A percentile compares a stretch with the other conserved stretches of the same genome.
Evolutionary conservation across 1,140 invertebrate species (phyloP).

Genomic region (Trichonephila clavipes): DNA sequence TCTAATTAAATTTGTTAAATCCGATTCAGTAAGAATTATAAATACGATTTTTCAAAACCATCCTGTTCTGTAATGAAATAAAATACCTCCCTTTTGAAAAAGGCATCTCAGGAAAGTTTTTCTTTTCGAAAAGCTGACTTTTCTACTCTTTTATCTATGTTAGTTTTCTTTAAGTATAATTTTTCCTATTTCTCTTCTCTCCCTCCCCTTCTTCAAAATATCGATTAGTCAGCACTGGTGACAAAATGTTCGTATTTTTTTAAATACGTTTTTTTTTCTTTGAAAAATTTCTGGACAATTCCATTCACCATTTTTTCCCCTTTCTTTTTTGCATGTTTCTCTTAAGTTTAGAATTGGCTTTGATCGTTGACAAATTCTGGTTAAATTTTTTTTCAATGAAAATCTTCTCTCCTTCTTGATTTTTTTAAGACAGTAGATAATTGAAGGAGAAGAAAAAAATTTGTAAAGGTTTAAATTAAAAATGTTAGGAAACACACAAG

Average conservation of each 20-base stretch:
- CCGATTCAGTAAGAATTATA: not conserved
- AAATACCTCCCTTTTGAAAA: not conserved
- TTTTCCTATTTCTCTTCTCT: no score
- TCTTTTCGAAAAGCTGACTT: not conserved
- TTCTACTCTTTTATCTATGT: not conserved
- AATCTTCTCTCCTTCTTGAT: not conserved
- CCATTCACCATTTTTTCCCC: no score
- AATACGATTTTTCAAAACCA: not conserved
- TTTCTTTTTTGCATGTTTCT: not conserved
- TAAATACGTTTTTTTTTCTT: no score
- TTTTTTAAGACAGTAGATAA: not conserved
- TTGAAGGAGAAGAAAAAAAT: not conserved
- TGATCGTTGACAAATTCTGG: conserved; percentile 35
- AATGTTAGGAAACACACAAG: not conserved
- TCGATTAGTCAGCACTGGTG: not conserved
- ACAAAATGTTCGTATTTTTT: not conserved
- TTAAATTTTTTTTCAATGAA: conserved; percentile 2
- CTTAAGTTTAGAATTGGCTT: not conserved
- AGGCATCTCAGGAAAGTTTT: not conserved
- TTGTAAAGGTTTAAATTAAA: not conserved
- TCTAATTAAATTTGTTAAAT: not conserved
- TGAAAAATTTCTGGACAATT: not conserved
- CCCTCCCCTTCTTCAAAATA: not conserved
- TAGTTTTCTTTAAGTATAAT: not conserved
- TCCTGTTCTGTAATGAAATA: not conserved